Evolutionary conservation across 2,113 vertebrate species (phyloP), one percentile per base, ranked within the genome.

Genomic region (Oncorhynchus nerka): DNA sequence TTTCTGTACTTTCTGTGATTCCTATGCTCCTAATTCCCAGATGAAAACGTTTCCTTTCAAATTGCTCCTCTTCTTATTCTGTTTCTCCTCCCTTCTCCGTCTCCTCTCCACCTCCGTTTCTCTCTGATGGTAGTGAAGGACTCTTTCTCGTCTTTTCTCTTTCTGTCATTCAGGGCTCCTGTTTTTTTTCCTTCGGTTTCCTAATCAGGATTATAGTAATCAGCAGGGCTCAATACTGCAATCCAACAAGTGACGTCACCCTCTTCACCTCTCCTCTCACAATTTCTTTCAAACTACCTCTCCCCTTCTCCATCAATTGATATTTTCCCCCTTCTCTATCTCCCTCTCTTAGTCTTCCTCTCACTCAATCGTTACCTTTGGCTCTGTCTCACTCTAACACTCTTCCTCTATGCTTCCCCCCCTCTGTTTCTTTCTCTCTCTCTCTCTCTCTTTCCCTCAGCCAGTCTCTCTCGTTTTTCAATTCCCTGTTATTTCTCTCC

Each of bases 201-300:
- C 83, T 92, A 92, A 92, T 89, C 84, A 89, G 91, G 92, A 88
- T 92, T 89, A 70, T 86, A 90, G 76, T 91, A 16, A 19, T 55
- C 85, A 90, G 91, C 81, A 87, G 89, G 91, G 89, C 86, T 85
- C 80, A 89, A 88, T 85, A 87, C 85, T 88, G 93, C 89, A 91
- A 89, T 85, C 83, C 84, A 79, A 83, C 84, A 83, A 79, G 84
- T 85, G 82, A 91, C 87, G 87, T 92, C 89, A 81, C 80, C 77
- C 86, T 64, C 26, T 57, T 20, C 71, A 19, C 48, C 71, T 74
- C 12, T 88, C 79, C 76, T 86, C 79, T 80, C 70, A 24, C 67
- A 55, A 55, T 70, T 80, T 77, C 51, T 69, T 55, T 64, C 32
- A 59, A 70, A 70, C 62, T 65, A 57, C 45, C 75, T 74, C 73